A percentile compares a stretch with the other conserved stretches of the same genome.
Evolutionary conservation across 1,140 invertebrate species (phyloP).

Genomic region (Panonychus citri): DNA sequence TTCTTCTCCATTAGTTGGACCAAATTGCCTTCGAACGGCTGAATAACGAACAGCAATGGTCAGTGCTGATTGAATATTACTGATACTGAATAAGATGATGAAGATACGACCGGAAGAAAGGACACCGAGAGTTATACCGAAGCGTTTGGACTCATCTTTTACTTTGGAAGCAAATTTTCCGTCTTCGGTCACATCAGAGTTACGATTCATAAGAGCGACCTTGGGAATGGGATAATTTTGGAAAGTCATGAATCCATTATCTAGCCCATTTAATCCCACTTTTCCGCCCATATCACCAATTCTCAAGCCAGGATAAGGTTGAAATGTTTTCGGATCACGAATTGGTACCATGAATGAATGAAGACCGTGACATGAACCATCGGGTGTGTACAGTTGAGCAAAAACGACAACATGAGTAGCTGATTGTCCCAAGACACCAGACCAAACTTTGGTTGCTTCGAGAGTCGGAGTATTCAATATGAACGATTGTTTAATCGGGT

Average conservation of each 20-base stretch:
- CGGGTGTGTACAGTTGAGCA: slow-evolving; percentile 59
- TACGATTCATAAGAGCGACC: slow-evolving; percentile 56
- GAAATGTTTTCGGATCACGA: slow-evolving; percentile 44
- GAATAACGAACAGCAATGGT: slow-evolving; percentile 73
- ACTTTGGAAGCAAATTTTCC: slow-evolving; percentile 45
- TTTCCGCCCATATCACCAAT: slow-evolving; percentile 75
- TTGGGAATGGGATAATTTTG: slow-evolving; percentile 58
- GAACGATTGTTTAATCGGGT: slow-evolving; percentile 45
- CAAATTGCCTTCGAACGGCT: slow-evolving; percentile 68
- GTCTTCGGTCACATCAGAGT: slow-evolving; percentile 56
- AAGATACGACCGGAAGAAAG: slow-evolving; percentile 55
- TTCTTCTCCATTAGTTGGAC: slow-evolving; percentile 34
- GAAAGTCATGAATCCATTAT: slow-evolving; percentile 74
- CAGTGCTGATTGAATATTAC: slow-evolving; percentile 42
- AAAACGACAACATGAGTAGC: slow-evolving; percentile 52
- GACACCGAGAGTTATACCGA: slow-evolving; percentile 35
- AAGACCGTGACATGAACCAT: slow-evolving; percentile 57
- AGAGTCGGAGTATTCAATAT: slow-evolving; percentile 74
- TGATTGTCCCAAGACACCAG: slow-evolving; percentile 61
- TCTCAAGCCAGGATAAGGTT: slow-evolving; percentile 44
- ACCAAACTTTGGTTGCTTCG: slow-evolving; percentile 85
- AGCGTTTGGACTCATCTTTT: slow-evolving; percentile 8
- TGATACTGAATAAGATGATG: slow-evolving; percentile 37
- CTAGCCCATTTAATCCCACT: slow-evolving; percentile 59
- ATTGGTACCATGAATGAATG: slow-evolving; percentile 63